Conservation (phyloP, 2,113 vertebrate species). For the Telmatochromis sp. region DNA sequence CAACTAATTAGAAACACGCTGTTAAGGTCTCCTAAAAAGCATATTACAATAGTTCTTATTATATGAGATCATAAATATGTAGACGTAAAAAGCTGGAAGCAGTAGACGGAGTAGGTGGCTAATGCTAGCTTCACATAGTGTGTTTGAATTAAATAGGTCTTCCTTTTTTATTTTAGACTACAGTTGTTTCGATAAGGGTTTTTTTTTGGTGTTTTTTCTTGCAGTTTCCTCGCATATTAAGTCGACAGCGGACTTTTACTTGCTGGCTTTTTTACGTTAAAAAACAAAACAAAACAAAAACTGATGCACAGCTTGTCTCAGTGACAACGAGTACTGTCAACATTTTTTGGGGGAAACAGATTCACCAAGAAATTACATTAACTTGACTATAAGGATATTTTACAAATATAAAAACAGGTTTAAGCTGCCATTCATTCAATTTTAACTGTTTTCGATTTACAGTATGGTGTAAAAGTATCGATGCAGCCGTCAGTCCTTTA, state of each 20-base stretch:
- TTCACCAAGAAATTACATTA: background rate
- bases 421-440: background rate
- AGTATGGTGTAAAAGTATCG: background rate
- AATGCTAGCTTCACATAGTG: background rate
- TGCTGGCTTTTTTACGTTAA: background rate
- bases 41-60: fast-evolving
- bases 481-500: background rate
- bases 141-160: background rate
- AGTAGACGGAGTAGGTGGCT: background rate
- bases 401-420: background rate
- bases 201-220: background rate
- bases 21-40: background rate
- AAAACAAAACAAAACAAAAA: background rate
- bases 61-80: background rate
- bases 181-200: background rate
- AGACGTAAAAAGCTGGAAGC: background rate
- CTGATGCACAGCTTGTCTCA: background rate
- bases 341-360: background rate
- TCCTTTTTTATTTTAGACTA: background rate
- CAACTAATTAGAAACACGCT: background rate
- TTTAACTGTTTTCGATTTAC: background rate
- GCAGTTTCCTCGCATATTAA: background rate
- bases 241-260: background rate
- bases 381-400: background rate
- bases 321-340: background rate